Evolutionary conservation across 2,888 invertebrate genomes (phyloP).

Genomic region (Julus scandinavius): DNA sequence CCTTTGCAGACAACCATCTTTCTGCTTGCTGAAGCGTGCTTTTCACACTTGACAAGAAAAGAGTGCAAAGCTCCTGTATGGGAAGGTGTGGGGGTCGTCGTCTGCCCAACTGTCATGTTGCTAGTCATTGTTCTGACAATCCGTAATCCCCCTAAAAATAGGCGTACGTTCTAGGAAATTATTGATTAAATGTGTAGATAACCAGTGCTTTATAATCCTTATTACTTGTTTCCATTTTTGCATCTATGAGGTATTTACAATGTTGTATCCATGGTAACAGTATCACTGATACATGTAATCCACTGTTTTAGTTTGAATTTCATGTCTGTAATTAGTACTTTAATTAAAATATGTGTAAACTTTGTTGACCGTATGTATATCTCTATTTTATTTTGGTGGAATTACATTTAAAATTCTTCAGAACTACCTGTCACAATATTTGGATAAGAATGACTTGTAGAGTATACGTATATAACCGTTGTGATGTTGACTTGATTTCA

Average conservation of each 20-base stretch:
- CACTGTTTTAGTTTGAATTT: too few relatives aligned
- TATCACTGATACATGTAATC: too few relatives aligned
- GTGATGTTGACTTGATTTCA: too few relatives aligned
- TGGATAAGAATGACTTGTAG: too few relatives aligned
- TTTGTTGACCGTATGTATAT: too few relatives aligned
- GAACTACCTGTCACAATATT: too few relatives aligned
- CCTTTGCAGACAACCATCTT: conserved; percentile 48
- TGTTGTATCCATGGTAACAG: too few relatives aligned
- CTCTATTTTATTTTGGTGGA: too few relatives aligned
- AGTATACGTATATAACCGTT: too few relatives aligned
- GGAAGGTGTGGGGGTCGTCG: conserved; percentile 2
- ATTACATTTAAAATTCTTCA: too few relatives aligned
- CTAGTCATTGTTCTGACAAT: conserved; percentile 1
- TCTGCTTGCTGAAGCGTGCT: conserved; percentile 39
- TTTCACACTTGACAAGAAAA: conserved; percentile 47
- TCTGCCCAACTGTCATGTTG: not conserved
- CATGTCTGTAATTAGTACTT: too few relatives aligned
- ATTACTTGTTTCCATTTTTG: not conserved
- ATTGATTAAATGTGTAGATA: conserved; percentile 16
- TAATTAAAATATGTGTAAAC: too few relatives aligned
- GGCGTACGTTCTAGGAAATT: not conserved
- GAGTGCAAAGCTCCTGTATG: conserved; percentile 30
- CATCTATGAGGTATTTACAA: not conserved
- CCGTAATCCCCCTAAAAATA: not conserved
- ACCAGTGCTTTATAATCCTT: not conserved